Evolutionary conservation across 2,113 vertebrate species (phyloP).

Genomic region (Serilophus lunatus): DNA sequence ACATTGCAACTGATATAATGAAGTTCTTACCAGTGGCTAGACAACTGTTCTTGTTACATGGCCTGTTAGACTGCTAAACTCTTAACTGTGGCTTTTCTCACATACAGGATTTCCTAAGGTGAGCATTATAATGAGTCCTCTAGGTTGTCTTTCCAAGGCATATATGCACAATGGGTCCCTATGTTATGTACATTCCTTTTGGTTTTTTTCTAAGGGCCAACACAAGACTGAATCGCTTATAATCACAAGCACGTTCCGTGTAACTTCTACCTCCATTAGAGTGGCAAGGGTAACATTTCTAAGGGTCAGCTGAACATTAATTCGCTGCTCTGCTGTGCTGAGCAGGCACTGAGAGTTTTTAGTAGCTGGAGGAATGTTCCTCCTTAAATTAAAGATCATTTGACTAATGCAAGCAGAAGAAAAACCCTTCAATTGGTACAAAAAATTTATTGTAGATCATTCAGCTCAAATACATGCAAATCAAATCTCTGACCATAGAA

Average conservation of each 20-base stretch:
- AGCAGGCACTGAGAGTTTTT: neutral
- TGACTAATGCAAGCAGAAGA: neutral
- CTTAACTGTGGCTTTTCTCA: neutral
- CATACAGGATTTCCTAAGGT: neutral
- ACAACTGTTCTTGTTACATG: neutral
- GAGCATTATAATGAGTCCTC: neutral
- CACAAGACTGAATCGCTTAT: neutral
- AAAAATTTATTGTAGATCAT: constrained; percentile 49
- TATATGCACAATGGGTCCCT: neutral
- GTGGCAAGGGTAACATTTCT: neutral
- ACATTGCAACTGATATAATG: neutral
- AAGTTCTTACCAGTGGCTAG: neutral
- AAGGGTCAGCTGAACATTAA: neutral
- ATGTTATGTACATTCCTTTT: neutral
- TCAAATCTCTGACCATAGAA: constrained; percentile 14
- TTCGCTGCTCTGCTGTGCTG: neutral
- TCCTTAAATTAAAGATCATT: neutral
- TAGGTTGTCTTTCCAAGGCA: neutral
- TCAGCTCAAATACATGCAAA: constrained; percentile 41
- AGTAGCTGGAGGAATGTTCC: neutral
- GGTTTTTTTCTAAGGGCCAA: neutral
- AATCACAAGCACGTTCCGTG: neutral
- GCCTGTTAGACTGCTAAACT: neutral
- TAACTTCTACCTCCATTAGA: neutral
- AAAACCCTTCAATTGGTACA: neutral